phyloP scores from a whole-genome alignment of 2,888 invertebrate species.

The Oeneis ivallda region DNA sequence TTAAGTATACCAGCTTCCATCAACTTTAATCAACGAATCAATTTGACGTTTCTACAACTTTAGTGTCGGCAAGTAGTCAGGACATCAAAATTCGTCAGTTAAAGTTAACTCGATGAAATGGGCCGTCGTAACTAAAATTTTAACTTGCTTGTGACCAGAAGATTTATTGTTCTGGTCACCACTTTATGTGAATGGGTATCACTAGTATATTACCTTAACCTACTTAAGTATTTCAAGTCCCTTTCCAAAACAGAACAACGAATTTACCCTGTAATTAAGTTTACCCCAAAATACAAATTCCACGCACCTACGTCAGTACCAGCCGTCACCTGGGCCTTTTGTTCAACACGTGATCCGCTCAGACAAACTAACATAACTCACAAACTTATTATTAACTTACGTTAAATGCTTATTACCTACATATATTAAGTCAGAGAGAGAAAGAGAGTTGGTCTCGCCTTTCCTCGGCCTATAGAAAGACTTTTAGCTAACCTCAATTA shows the following conservation, averaged over 20 bases:
- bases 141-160: conserved; percentile 2
- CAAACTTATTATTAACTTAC: conserved; percentile 5
- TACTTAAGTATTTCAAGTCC: conserved; percentile 12
- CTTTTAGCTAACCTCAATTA: too few species aligned
- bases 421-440: neutral
- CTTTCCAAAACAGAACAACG: conserved; percentile 18
- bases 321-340: conserved; percentile 31
- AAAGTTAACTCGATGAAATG: neutral
- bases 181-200: neutral
- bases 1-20: too few species aligned
- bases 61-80: too few species aligned
- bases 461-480: neutral
- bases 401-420: neutral
- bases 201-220: conserved; percentile 5
- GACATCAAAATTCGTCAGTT: too few species aligned
- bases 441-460: neutral
- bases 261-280: conserved; percentile 31
- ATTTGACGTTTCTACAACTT: too few species aligned
- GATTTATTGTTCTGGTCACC: neutral
- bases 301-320: conserved; percentile 29
- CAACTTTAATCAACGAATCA: too few species aligned
- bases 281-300: conserved; percentile 26
- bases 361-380: conserved; percentile 28
- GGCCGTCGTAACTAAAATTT: neutral
- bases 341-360: conserved; percentile 18